Base-by-base conservation (phyloP, 2,797 vertebrate genomes). In the Mormyrops boulengeri region DNA sequence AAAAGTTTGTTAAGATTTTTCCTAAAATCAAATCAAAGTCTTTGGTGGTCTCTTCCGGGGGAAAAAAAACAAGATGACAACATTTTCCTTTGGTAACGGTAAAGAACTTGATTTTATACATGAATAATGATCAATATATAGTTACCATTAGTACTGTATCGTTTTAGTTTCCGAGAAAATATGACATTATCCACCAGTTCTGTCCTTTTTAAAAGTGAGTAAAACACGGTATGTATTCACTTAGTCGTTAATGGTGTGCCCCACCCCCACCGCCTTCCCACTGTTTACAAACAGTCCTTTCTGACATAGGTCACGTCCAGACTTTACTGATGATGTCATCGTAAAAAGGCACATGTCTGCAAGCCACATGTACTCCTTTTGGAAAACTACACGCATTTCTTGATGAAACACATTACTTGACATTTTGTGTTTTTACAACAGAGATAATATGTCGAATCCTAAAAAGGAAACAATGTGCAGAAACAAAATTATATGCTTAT, bases 271-370 rank as follows among this genome's bases (percentile, higher is more conserved):
- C 55, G 19, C 55, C 41, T 62, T 22, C 89, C 91, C 90, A 90
- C 90, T 93, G 91, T 93, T 93, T 93, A 92, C 92, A 93, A 93
- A 93, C 91, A 92, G 90, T 80, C 85, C 77, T 90, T 73, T 89
- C 80, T 88, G 30, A 89, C 89, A 89, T 90, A 87, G 92, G 90
- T 92, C 91, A 88, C 73, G 90, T 89, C 89, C 91, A 92, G 90
- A 90, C 90, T 73, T 62, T 22, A 60, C 50, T 88, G 88, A 91
- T 94, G 91, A 94, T 91, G 91, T 95, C 93, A 95, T 91, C 3
- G 55, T 17, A 90, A 91, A 89, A 87, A 88, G 89, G 91, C 91
- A 91, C 93, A 95, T 93, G 93, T 94, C 92, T 90, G 90, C 89
- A 50, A 89, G 91, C 92, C 85, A 90, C 92, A 30, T 90, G 91